Base-by-base conservation (phyloP, 2,888 invertebrate species). In the Lasioglossum morio region DNA sequence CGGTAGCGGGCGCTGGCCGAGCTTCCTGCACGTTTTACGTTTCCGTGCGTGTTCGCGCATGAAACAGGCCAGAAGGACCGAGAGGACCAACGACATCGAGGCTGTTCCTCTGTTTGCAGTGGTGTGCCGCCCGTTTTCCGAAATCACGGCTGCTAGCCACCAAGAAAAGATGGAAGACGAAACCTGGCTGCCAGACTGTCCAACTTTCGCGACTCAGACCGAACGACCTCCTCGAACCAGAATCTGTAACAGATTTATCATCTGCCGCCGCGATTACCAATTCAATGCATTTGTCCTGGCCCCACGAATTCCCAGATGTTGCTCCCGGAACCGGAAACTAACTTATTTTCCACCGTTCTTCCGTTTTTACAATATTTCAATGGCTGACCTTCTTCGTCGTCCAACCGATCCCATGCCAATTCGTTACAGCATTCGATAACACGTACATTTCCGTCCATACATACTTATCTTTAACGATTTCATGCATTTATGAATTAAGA, bases 31-130 rank as follows among this genome's bases (percentile, higher is more conserved):
- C 90, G 86, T 86, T 84, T 86, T 75, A 79, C 80, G 86, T 88
- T 88, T 88, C 83, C 83, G 89, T 83, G 86, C 89, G 89, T 89
- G 89, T 90, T 83, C 84, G 84, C 83, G 89, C 89, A 89, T 89
- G 84, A 83, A 87, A 83, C 82, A 82, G 82, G 79, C 84, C 88
- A 79, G 53, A 80, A 82, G 84, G 53, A 57, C 82, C 72, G 23
- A 72, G 79, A 48, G 60, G 14, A 5, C 27, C 57, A n/a, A 16
- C 16, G 27, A 27, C 60, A 27, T 27, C 60, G 60, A 5, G 63
- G 16, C 63, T 70, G 63, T 34, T 69, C 66, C 60, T 63, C 74
- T 78, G 77, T 83, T 88, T 81, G 88, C 63, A 27, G 77, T 48
- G 43, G 81, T 86, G 73, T 70, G 30, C 63, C 7, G 63, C n/a